Conservation (phyloP, 2,888 invertebrate species). For the Drosophila antonietae region DNA sequence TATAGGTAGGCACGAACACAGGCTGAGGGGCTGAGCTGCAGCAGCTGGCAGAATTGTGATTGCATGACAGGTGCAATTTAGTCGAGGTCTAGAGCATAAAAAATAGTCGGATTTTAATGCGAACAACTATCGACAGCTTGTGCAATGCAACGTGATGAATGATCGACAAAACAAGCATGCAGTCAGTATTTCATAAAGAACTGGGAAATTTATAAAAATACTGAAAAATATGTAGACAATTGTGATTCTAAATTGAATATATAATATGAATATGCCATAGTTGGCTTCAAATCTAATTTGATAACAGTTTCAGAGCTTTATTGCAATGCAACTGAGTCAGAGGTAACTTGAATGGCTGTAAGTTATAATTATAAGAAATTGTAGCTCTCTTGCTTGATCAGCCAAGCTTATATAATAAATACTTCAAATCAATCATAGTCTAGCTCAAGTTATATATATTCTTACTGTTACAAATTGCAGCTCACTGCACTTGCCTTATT, state of each 20-base stretch:
- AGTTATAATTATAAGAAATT: not conserved
- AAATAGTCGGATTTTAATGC: constrained; percentile 51
- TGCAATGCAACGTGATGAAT: constrained; percentile 44
- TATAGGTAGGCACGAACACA: not conserved
- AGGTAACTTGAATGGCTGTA: not conserved
- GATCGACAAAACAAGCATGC: constrained; percentile 1
- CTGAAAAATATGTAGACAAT: not conserved
- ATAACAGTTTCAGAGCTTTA: not conserved
- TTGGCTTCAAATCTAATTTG: too few species aligned
- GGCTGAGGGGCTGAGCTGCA: not conserved
- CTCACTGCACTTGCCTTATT: not conserved
- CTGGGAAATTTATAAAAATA: not conserved
- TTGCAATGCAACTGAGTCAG: not conserved
- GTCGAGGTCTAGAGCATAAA: constrained; percentile 63
- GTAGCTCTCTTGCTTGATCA: too few species aligned
- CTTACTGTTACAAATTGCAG: not conserved
- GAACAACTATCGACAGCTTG: constrained; percentile 39
- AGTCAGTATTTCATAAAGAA: not conserved
- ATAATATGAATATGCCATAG: too few species aligned
- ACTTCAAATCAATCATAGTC: not conserved
- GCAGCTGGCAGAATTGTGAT: constrained; percentile 42
- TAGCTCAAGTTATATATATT: too few species aligned
- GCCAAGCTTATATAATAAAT: not conserved
- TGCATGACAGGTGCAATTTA: constrained; percentile 77
- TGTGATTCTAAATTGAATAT: not conserved